A percentile compares a stretch with the other conserved stretches of the same genome.
phyloP scores from a whole-genome alignment of 2,888 invertebrate species.

The Teleiodes luculella region DNA sequence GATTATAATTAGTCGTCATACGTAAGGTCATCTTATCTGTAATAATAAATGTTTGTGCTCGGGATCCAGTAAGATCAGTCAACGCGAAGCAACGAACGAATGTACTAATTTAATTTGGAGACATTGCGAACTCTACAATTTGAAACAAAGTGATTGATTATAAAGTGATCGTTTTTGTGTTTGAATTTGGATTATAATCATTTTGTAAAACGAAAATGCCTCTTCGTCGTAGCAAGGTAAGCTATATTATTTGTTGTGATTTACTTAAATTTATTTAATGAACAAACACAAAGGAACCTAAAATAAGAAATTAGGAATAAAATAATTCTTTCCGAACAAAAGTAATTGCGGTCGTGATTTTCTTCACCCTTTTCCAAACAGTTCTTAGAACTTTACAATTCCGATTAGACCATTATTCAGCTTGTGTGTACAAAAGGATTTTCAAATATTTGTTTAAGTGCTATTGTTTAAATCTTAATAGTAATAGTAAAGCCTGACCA shows the following conservation, averaged over 20 bases:
- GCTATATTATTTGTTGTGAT: conserved; percentile 19
- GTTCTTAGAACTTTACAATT: too few relatives aligned
- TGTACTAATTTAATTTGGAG: conserved; percentile 38
- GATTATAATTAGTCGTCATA: conserved; percentile 67
- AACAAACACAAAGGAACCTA: too few relatives aligned
- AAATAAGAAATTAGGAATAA: too few relatives aligned
- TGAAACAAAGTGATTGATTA: conserved; percentile 1
- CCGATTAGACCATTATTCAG: too few relatives aligned
- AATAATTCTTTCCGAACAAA: too few relatives aligned
- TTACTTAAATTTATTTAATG: not conserved
- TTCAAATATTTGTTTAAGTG: too few relatives aligned
- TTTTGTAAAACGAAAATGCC: conserved; percentile 51
- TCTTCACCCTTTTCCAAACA: too few relatives aligned
- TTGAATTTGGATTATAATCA: conserved; percentile 27
- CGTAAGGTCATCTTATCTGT: conserved; percentile 69
- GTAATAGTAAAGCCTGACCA: too few relatives aligned
- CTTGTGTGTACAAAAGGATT: too few relatives aligned
- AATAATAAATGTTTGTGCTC: conserved; percentile 71
- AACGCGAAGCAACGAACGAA: conserved; percentile 58
- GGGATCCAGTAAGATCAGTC: conserved; percentile 69
- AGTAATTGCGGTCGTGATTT: too few relatives aligned
- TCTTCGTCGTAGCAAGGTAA: conserved; percentile 71
- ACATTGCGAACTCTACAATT: conserved; percentile 8
- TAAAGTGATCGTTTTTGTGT: conserved; percentile 25
- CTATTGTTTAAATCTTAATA: too few relatives aligned